Evolutionary conservation across 1,140 invertebrate species (phyloP).

Genomic region (Drepana arcuata): DNA sequence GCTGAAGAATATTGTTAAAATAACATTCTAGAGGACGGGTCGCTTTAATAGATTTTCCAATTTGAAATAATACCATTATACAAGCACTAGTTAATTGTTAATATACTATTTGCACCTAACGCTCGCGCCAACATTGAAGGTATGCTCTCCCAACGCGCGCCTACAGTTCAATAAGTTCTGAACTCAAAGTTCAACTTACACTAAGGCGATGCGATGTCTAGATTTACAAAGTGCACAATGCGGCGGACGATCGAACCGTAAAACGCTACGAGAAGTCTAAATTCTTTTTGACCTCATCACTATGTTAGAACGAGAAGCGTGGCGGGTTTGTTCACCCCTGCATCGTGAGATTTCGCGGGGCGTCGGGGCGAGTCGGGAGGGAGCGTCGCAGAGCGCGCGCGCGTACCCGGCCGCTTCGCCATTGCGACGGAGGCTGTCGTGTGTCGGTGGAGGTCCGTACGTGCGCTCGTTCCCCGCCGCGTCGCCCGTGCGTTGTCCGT

Average conservation of each 20-base stretch:
- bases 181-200: not conserved
- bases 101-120: too few species aligned
- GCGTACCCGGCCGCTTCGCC: constrained; percentile 66
- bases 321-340: constrained; percentile 65
- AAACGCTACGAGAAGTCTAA: constrained; percentile 59
- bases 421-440: constrained; percentile 68
- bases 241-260: constrained; percentile 46
- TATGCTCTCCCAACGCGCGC: too few species aligned
- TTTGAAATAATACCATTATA: too few species aligned
- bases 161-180: constrained; percentile 14
- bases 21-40: too few species aligned
- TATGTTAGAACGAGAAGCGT: constrained; percentile 63
- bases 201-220: constrained; percentile 8
- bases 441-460: constrained; percentile 58
- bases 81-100: too few species aligned
- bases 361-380: constrained; percentile 50
- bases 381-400: constrained; percentile 59
- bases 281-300: constrained; percentile 66
- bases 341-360: constrained; percentile 39
- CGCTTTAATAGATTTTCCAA: too few species aligned
- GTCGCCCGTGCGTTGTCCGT: constrained; percentile 30
- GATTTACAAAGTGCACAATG: constrained; percentile 19
- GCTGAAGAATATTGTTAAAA: constrained; percentile 18
- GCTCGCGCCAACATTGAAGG: too few species aligned
- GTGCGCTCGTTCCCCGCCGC: constrained; percentile 43